Conservation (phyloP, 2,888 invertebrate species). For the Carcina quercana region DNA sequence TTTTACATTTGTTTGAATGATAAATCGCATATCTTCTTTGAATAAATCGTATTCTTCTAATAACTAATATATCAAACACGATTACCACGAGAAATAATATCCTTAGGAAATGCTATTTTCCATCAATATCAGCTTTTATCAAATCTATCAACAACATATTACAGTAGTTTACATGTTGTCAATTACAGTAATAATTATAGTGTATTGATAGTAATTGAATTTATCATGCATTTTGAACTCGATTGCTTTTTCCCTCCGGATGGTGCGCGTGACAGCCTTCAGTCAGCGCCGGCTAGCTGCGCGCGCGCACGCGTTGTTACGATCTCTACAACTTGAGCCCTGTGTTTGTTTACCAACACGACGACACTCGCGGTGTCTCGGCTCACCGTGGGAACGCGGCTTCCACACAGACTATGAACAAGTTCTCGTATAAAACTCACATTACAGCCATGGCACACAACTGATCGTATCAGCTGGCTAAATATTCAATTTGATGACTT, state of each 20-base stretch:
- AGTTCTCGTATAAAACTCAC: slow-evolving; percentile 26
- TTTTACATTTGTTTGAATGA: too few relatives aligned
- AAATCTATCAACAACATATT: too few relatives aligned
- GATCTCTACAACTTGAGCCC: slow-evolving; percentile 21
- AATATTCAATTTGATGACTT: slow-evolving; percentile 47
- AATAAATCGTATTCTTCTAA: too few relatives aligned
- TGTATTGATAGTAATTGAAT: not conserved
- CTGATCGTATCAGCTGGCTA: slow-evolving; percentile 35
- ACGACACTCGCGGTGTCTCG: too few relatives aligned
- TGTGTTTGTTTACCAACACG: slow-evolving; percentile 57
- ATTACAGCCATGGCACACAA: slow-evolving; percentile 26
- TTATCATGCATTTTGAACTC: not conserved
- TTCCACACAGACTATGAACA: slow-evolving; percentile 25
- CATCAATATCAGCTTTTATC: too few relatives aligned
- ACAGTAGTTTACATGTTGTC: too few relatives aligned
- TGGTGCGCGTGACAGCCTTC: slow-evolving; percentile 60
- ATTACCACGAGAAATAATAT: too few relatives aligned
- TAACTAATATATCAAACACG: too few relatives aligned
- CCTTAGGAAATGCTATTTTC: too few relatives aligned
- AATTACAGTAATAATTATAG: too few relatives aligned
- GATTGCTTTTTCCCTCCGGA: slow-evolving; percentile 34
- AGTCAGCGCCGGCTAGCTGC: slow-evolving; percentile 59
- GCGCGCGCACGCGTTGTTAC: slow-evolving; percentile 62
- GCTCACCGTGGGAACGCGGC: slow-evolving; percentile 33
- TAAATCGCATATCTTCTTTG: too few relatives aligned